Conservation (phyloP, 2,113 vertebrate genomes). For the Bubo bubo region DNA sequence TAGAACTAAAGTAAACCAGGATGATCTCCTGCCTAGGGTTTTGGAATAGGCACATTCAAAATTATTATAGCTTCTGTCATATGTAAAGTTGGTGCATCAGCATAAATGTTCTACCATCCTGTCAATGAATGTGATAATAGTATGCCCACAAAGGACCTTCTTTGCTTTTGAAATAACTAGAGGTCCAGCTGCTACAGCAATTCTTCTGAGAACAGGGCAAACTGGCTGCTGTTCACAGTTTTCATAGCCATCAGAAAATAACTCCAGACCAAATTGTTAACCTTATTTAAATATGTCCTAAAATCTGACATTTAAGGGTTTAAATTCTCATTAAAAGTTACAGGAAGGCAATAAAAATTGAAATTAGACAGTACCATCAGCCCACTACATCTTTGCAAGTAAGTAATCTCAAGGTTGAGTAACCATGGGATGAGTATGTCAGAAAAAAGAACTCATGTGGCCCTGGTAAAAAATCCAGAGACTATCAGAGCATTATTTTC, state of each 20-base stretch:
- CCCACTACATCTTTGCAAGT: background rate
- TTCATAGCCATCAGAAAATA: background rate
- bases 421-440: background rate
- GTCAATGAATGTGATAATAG: background rate
- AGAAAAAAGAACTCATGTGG: background rate
- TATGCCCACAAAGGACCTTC: background rate
- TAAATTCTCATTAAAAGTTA: conserved; percentile 44
- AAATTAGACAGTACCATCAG: background rate
- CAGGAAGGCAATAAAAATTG: conserved; percentile 38
- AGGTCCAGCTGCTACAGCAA: background rate
- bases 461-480: background rate
- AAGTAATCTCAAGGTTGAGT: conserved; percentile 25
- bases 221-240: background rate
- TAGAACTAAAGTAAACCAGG: background rate
- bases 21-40: background rate
- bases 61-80: background rate
- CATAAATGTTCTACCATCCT: background rate
- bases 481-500: background rate
- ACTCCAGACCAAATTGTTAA: conserved; percentile 25
- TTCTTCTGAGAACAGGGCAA: background rate
- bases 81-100: background rate
- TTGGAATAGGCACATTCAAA: background rate
- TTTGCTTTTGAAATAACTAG: background rate
- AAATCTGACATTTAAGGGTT: conserved; percentile 41
- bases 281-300: conserved; percentile 32